phyloP scores from a whole-genome alignment of 2,888 invertebrate species.

The Drosophila tripunctata region DNA sequence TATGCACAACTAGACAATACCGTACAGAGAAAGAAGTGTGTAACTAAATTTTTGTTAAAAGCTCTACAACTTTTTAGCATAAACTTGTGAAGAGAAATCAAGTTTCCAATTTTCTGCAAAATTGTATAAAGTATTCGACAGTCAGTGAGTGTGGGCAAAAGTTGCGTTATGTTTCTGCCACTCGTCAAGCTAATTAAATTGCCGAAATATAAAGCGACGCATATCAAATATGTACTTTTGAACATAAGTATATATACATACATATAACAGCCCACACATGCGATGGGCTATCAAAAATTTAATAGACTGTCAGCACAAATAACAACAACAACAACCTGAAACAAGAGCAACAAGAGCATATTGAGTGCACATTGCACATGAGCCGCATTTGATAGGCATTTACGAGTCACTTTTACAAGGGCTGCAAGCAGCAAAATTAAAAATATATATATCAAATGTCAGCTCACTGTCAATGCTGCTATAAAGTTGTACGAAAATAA shows the following conservation, averaged over 20 bases:
- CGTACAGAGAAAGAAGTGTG: conserved; percentile 1
- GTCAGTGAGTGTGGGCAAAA: neutral
- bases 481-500: conserved; percentile 27
- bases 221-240: conserved; percentile 3
- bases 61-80: neutral
- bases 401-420: conserved; percentile 54
- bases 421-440: conserved; percentile 25
- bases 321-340: conserved; percentile 26
- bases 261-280: conserved; percentile 32
- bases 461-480: conserved; percentile 22
- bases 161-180: neutral
- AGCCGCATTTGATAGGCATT: conserved; percentile 50
- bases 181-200: conserved; percentile 58
- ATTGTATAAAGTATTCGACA: neutral
- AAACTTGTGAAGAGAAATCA: neutral
- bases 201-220: conserved; percentile 32
- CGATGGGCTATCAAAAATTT: conserved; percentile 63
- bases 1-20: conserved; percentile 15
- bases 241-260: neutral
- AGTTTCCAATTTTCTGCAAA: neutral
- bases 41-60: neutral
- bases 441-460: conserved; percentile 58
- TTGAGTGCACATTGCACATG: conserved; percentile 30
- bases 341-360: conserved; percentile 10
- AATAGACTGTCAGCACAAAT: conserved; percentile 64